Evolutionary conservation across 2,888 invertebrate genomes (phyloP), one percentile per base, ranked within the genome.

Genomic region (Diarsia rubi): DNA sequence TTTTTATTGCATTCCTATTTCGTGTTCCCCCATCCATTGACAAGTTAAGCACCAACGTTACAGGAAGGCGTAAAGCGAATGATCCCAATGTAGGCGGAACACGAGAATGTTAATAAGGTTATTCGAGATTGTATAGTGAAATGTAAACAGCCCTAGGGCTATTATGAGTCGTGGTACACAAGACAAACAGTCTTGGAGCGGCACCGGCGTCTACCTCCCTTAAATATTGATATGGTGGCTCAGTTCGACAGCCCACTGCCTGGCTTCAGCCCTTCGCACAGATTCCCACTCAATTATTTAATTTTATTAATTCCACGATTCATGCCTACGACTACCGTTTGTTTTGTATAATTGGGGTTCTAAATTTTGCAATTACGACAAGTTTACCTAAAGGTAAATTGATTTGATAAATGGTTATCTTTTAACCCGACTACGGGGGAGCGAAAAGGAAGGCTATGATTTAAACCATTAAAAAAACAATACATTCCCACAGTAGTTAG

Each of bases 151-250:
- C 93, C 94, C 93, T 91, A 88, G 81, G 92, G 94, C 92, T 91
- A 93, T 94, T 93, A 93, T 92, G 92, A 92, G 91, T 91, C 90
- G 91, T 88, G 94, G 94, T 93, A 93, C 90, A 94, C 91, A 94
- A 94, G 91, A 92, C 92, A 94, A 95, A 95, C 93, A 93, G 89
- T 88, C 91, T 90, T 88, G 87, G 88, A 91, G 90, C 90, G 89
- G 87, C 90, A 92, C 89, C 90, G 90, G 88, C 90, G 92, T 89
- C 90, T 92, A 88, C 86, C 85, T 90, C 91, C 90, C 87, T 94
- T 91, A 92, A 95, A 95, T 95, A 95, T 95, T 95, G 93, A 94
- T 93, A 91, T 91, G 92, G 86, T 89, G 89, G 86, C 86, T 84
- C 78, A 79, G 69, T 83, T 74, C 70, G 79, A 73, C 73, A 77